Base-by-base conservation (phyloP, 1,140 invertebrate species). In the Drosophila littoralis region DNA sequence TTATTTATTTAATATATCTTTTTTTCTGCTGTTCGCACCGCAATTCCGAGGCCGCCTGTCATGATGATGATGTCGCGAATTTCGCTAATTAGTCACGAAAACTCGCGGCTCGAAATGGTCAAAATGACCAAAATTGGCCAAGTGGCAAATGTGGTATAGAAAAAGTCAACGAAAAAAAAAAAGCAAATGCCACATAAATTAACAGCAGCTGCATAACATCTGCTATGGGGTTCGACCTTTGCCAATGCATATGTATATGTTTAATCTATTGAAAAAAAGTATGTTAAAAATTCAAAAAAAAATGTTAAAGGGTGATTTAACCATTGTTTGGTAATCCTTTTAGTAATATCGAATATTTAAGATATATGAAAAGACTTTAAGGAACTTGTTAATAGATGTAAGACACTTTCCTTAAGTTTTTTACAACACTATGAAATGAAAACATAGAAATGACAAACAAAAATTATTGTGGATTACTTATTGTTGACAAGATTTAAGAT, bases 81-180 rank as follows among this genome's bases (percentile, higher is more conserved):
- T 75, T 83, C 60, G 83, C 77, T 86, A 86, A 86, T 86, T 86
- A 86, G 83, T 86, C 83, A 86, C 81, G 81, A 84, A 84, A 80
- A 57, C 40, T 55, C 51, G 70, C 68, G 51, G 57, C 75, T 65
- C 72, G 54, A 77, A 81, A 85, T 84, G 81, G 81, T 77, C 73
- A 79, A 76, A 52, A 75, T 74, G 76, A 79, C 80, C 68, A 79
- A 79, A 79, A 63, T 64, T 74, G 70, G 64, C 72, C 71, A 40
- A 73, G 17, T 59, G 55, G 48, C 40, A 59, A 54, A 52, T 57
- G 54, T 57, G 40, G 52, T 36, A 32, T 28, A 57, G 38, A 57
- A 10, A 28, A 58, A 40, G 0, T 4, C 22, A 32, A 8, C 22
- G 13, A 8, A n/a, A 28, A 40, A 32, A 42, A 7, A 68, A 28